Evolutionary conservation across 2,113 vertebrate genomes (phyloP).

Genomic region (Taxidea taxus): DNA sequence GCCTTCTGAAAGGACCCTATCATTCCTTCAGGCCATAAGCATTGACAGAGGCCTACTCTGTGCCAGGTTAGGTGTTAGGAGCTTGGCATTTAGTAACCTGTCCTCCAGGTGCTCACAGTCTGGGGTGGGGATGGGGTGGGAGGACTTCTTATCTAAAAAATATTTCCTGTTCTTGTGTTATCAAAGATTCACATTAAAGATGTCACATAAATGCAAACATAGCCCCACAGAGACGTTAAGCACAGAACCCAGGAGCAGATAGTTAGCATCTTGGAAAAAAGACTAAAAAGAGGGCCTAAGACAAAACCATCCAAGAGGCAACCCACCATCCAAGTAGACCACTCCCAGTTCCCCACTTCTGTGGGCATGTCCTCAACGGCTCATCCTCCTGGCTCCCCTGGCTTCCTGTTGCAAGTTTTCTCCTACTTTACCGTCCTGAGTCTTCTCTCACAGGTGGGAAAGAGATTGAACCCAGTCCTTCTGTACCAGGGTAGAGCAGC

Average conservation of each 20-base stretch:
- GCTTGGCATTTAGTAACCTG: not conserved
- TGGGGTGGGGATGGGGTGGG: not conserved
- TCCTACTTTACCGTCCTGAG: not conserved
- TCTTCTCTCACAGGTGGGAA: not conserved
- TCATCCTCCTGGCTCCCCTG: not conserved
- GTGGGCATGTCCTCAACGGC: not conserved
- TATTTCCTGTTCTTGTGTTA: not conserved
- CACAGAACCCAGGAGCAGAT: not conserved
- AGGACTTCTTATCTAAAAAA: not conserved
- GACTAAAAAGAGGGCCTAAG: not conserved
- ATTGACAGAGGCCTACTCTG: not conserved
- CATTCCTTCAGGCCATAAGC: not conserved
- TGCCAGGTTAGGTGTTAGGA: not conserved
- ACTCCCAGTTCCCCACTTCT: not conserved
- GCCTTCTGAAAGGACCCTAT: not conserved
- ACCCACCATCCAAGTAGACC: not conserved
- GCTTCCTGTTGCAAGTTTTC: not conserved
- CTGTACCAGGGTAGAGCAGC: not conserved
- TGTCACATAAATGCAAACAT: not conserved
- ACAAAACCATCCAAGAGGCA: not conserved
- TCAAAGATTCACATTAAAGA: not conserved
- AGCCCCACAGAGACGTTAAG: not conserved
- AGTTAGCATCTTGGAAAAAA: not conserved
- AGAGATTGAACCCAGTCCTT: not conserved
- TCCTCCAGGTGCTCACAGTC: not conserved